Percentiles rank a stretch among this genome's conserved stretches.
These are phyloP conservation scores for Gorsachius magnificus DNA, from an alignment of 2,797 vertebrate species.

Conservation along the genomic window DNA sequence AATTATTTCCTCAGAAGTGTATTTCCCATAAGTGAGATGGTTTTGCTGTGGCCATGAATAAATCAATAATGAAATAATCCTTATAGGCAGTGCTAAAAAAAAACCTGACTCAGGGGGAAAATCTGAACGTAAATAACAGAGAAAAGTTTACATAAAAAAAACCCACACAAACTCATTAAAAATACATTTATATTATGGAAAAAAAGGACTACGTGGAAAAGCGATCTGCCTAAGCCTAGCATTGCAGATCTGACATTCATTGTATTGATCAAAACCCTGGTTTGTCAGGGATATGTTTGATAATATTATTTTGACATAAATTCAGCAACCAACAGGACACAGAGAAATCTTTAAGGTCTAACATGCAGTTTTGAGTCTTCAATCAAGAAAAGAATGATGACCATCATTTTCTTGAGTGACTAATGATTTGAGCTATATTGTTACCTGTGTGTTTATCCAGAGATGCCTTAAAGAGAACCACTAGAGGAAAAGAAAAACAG, in stretches of 20 bases:
- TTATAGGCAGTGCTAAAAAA: slow-evolving; percentile 31
- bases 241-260: slow-evolving; percentile 42
- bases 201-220: background rate
- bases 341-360: slow-evolving; percentile 2
- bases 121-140: slow-evolving; percentile 32
- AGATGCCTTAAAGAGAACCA: background rate
- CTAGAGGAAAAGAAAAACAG: background rate
- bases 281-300: slow-evolving; percentile 59
- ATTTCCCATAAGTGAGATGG: slow-evolving; percentile 52
- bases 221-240: slow-evolving; percentile 13
- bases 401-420: background rate
- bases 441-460: background rate
- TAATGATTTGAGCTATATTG: background rate
- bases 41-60: slow-evolving; percentile 56
- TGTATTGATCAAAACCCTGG: slow-evolving; percentile 48
- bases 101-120: background rate
- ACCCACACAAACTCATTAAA: slow-evolving; percentile 24
- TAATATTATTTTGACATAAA: slow-evolving; percentile 44
- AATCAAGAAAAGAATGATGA: slow-evolving; percentile 26
- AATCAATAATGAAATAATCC: slow-evolving; percentile 59
- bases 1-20: slow-evolving; percentile 55
- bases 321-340: background rate
- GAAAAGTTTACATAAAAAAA: slow-evolving; percentile 42
- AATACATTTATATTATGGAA: slow-evolving; percentile 11
- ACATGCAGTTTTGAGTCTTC: background rate